Evolutionary conservation across 2,113 vertebrate genomes (phyloP), one percentile per base, ranked within the genome.

Genomic region (Hippocampus comes): DNA sequence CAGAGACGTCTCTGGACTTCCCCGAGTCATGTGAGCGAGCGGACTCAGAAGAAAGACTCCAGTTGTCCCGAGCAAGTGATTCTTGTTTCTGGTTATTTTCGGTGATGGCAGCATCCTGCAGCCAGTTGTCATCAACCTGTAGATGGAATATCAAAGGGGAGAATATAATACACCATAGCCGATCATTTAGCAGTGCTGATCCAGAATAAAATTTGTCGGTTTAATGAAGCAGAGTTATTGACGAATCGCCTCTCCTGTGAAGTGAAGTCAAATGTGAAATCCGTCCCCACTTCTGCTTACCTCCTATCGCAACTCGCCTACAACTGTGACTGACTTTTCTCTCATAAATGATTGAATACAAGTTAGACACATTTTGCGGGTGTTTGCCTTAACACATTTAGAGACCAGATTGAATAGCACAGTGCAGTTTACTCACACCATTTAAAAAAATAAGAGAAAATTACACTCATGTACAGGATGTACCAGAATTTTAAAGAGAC

Each of bases 91-190:
- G 4, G 38, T 56, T 14, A 0, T 4, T 46, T 21, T 78, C 81
- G 0, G 38, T 0, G 34, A 81, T 82, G 70, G 83, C 78, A 1
- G 81, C 78, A 15, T 82, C 77, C 0, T 60, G 70, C 48, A 42
- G 48, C 34, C 17, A 11, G 10, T 6, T 51, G 21, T n/a, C 8
- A 2, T 60, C 53, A 17, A 48, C 20, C 85, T 84, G 68, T 27
- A 63, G 11, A 63, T 14, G 18, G 15, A 64, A 68, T 59, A n/a
- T 17, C 2, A 49, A 67, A 56, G 17, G 0, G 46, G 48, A 51
- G 14, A 49, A 25, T n/a, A 48, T 66, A 7, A 63, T 34, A 6
- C 34, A 6, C 34, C 34, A 17, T 63, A 30, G 38, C 27, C 38
- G 12, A 43, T n/a, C 20, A 27, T 25, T 59, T 25, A 30, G 5